Evolutionary conservation across 1,140 invertebrate species (phyloP), one percentile per base, ranked within the genome.

Genomic region (Aphaenogaster floridana): DNA sequence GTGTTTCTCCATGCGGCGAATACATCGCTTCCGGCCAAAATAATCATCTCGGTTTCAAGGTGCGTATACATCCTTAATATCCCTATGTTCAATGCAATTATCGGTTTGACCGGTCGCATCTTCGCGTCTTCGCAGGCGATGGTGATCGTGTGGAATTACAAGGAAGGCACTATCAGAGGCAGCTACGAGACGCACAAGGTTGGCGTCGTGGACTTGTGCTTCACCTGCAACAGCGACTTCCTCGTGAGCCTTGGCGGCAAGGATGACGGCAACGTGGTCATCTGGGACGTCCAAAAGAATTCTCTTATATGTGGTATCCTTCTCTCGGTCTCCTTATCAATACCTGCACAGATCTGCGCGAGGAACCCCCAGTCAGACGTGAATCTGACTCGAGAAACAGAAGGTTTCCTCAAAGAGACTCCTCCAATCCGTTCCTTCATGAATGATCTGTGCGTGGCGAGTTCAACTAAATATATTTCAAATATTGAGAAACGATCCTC

Each of bases 31-130:
- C 98, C 11, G 98, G 98, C 0, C 98, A 99, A 95, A 96, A 98
- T 13, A 99, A 98, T 92, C 97, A 98, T 92, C 98, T 98, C 93
- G 98, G 98, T 7, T 99, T 99, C 93, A 98, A 98, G 95, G 97
- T 97, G 93, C 81, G 2, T 48, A 78, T 36, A 59, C 28, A 15
- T 68, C 3, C 8, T 86, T 86, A 28, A 42, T 34, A 45, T 79
- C 64, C 15, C 1, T 8, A 36, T 39, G 52, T 15, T 48, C 11
- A 78, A 77, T 78, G 50, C 21, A 8, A 68, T 78, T 69, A 21
- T 36, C 4, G n/a, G 21, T 45, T 48, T 88, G 1, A 28, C 11
- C 1, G 13, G 34, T 83, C 6, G 2, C 11, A 2, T 28, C 17
- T 79, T 28, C 13, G n/a, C 17, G 71, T 94, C 0, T 28, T 28